These are phyloP conservation scores for Pelecanus crispus DNA, from an alignment of 2,113 vertebrate genomes.

Conservation along the genomic window DNA sequence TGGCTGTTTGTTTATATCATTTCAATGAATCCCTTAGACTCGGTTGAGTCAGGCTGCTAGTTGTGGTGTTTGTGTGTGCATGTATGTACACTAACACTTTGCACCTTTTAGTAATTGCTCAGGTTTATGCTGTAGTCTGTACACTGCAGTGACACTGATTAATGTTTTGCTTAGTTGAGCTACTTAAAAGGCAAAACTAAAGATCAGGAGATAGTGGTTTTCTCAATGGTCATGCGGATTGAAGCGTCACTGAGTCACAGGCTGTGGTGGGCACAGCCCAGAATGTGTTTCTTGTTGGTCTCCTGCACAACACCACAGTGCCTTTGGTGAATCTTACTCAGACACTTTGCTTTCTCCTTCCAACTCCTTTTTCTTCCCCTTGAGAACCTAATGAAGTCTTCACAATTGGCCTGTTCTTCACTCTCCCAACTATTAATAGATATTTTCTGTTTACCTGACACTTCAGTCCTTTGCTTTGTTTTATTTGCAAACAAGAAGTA, in stretches of 20 bases:
- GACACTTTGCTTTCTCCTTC: background rate
- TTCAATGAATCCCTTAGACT: background rate
- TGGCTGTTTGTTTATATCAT: background rate
- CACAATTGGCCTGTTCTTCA: background rate
- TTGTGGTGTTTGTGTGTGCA: background rate
- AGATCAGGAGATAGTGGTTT: background rate
- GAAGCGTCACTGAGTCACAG: background rate
- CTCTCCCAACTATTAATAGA: background rate
- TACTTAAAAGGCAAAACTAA: background rate
- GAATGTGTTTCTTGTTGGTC: background rate
- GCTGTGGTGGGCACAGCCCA: background rate
- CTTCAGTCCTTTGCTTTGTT: background rate
- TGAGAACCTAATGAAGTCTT: background rate
- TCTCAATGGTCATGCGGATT: fast-evolving
- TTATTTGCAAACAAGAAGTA: background rate
- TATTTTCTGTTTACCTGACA: background rate
- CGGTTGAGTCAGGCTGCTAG: background rate
- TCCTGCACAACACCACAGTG: background rate
- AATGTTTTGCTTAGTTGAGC: background rate
- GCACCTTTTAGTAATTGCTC: background rate
- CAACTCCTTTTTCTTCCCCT: background rate
- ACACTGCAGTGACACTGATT: background rate
- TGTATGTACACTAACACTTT: background rate
- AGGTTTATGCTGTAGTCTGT: background rate
- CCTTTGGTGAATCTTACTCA: background rate